Percentiles rank a stretch among this genome's conserved stretches.
Conservation (phyloP, 2,113 vertebrate genomes). For the Ivindomyrus marchei region DNA sequence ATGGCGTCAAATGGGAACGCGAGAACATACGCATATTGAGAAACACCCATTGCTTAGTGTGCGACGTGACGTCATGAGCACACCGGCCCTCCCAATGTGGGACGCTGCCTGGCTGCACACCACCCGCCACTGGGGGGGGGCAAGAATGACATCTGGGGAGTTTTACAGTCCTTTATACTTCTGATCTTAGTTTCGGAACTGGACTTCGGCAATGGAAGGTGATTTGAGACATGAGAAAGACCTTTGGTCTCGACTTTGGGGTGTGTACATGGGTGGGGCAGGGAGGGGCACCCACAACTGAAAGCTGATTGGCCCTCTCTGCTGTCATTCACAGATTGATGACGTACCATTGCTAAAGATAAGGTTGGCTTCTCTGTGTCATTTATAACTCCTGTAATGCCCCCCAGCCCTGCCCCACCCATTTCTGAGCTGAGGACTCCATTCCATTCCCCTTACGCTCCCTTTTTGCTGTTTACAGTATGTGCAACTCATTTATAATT, state of each 20-base stretch:
- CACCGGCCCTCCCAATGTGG: too few species aligned
- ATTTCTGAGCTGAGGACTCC: not conserved
- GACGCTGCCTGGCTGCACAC: too few species aligned
- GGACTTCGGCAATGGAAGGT: too few species aligned
- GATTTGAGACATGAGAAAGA: too few species aligned
- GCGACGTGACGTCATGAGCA: too few species aligned
- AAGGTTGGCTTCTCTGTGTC: not conserved
- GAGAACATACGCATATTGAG: too few species aligned
- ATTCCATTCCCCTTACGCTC: not conserved
- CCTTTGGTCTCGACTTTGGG: not conserved
- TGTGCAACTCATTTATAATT: not conserved
- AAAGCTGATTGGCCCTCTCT: not conserved
- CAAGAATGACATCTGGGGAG: too few species aligned
- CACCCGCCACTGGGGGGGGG: too few species aligned
- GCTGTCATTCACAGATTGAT: not conserved
- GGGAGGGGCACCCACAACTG: not conserved
- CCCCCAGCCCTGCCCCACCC: not conserved
- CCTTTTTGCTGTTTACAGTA: not conserved
- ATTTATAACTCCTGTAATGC: not conserved
- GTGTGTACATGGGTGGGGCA: not conserved
- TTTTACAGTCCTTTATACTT: too few species aligned
- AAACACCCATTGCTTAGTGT: too few species aligned
- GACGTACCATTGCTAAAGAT: not conserved
- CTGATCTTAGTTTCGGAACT: too few species aligned
- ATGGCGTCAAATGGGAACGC: too few species aligned